Evolutionary conservation across 2,797 vertebrate species (phyloP).

Genomic region (Morus bassanus): DNA sequence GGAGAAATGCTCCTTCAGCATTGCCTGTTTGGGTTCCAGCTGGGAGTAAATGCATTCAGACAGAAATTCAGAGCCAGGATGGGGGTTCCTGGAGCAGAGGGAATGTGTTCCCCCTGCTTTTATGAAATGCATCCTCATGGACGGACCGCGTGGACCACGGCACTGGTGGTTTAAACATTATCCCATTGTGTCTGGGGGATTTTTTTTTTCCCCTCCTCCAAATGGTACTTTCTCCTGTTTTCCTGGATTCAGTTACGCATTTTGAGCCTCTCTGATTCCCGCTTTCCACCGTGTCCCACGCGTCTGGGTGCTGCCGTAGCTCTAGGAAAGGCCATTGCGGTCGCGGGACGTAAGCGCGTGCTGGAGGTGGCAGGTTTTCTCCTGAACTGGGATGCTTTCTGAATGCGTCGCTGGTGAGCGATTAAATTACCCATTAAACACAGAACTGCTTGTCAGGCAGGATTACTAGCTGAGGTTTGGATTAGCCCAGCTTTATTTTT

Average conservation of each 20-base stretch:
- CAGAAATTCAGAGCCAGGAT: background rate
- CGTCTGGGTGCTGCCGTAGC: background rate
- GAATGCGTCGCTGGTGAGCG: background rate
- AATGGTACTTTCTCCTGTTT: background rate
- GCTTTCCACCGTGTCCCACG: background rate
- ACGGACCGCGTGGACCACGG: rapidly evolving
- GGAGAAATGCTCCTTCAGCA: background rate
- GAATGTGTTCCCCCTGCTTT: background rate
- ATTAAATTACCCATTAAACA: background rate
- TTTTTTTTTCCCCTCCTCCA: background rate
- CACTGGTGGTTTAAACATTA: background rate
- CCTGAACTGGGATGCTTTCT: background rate
- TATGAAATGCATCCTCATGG: background rate
- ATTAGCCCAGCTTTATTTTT: background rate
- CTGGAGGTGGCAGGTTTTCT: background rate
- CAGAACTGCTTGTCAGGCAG: background rate
- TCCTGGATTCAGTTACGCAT: background rate
- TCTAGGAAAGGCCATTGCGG: background rate
- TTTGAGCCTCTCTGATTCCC: background rate
- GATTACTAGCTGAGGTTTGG: background rate
- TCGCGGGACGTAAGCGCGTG: rapidly evolving
- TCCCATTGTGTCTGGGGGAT: no score
- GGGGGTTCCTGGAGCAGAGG: background rate
- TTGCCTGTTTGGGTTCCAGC: background rate
- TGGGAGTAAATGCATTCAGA: background rate